Conservation (phyloP, 2,797 vertebrate genomes). For the Enteromius thamalakanensis region DNA sequence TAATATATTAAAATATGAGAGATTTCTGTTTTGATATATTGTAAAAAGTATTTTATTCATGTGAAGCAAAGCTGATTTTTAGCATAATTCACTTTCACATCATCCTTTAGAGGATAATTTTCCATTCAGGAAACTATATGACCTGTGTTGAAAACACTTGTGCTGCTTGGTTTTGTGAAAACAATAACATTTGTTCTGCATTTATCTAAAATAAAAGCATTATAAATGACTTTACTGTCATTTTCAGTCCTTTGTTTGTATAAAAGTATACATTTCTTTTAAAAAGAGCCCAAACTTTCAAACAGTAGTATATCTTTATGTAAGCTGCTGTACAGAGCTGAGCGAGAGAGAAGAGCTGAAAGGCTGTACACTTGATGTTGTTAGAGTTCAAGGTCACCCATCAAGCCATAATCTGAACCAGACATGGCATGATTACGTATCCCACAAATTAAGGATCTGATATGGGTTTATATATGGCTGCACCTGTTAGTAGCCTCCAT, state of each 20-base stretch:
- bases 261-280: neutral
- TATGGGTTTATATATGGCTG: slow-evolving; percentile 34
- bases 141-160: neutral
- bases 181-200: neutral
- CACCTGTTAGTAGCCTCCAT: slow-evolving; percentile 23
- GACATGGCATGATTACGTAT: neutral
- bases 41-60: neutral
- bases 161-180: neutral
- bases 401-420: neutral
- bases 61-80: neutral
- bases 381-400: neutral
- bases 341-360: neutral
- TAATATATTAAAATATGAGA: too few relatives aligned
- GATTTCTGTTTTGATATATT: too few relatives aligned
- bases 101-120: neutral
- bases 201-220: neutral
- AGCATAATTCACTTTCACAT: neutral
- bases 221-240: neutral
- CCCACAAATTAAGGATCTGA: slow-evolving; percentile 7
- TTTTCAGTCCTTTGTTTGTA: neutral
- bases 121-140: neutral
- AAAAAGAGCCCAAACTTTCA: neutral
- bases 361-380: neutral
- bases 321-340: neutral
- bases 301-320: neutral